Evolutionary conservation across 92 coral and sea anemone genomes (phyloP), one percentile per base, ranked within the genome.

Genomic region (Metridium senile): DNA sequence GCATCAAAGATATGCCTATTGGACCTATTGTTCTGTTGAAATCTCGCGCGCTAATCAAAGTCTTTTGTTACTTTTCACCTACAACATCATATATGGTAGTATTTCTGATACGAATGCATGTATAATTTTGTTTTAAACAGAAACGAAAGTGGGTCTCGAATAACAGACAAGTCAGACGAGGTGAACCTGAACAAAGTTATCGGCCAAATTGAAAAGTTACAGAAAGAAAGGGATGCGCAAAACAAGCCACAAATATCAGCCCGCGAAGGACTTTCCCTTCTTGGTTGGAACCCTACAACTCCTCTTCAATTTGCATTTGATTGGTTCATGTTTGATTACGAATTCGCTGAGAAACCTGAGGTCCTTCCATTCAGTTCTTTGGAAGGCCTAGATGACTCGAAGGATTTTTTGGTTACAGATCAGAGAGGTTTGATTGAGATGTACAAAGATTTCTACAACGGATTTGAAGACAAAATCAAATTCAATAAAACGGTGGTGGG

Each of bases 281-380:
- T 80, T 33, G 92, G 95, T 23, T 71, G 84, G 88, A 84, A 62
- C 64, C 78, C 88, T 67, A 39, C 64, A 39, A 78, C 74, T 31
- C 75, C 63, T 26, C 58, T 82, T n/a, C 58, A 78, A 74, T 66
- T 68, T 16, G 84, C 72, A 0, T 63, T 88, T 9, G 90, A 89
- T 3, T 88, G 84, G 58, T 72, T 66, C 13, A 47, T 62, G n/a
- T 10, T 84, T 19, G 91, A 91, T 64, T 91, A 81, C 57, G 86
- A 81, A 58, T 68, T 57, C 58, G 84, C 86, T 1, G 66, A 69
- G n/a, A 75, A 67, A 26, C 76, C 87, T 6, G 86, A 83, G 34
- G 31, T 26, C 57, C 59, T 74, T 6, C 86, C 97, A 1, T 67
- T 82, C 26, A 54, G 59, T 21, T 10, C 59, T 9, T 27, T 31